Evolutionary conservation across 2,797 vertebrate species (phyloP).

Genomic region (Setipinna tenuifilis): DNA sequence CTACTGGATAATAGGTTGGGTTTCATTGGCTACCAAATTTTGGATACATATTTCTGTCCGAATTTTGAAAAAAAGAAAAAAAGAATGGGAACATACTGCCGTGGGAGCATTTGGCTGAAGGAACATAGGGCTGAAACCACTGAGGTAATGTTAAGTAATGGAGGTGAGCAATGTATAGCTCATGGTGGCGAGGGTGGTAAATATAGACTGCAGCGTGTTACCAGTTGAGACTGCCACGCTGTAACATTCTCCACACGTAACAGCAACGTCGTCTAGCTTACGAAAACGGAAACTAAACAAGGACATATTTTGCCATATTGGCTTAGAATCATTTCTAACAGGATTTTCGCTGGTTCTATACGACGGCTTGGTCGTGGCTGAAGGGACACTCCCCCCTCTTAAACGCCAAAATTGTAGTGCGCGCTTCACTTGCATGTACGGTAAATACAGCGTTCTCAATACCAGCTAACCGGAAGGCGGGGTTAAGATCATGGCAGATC

Average conservation of each 20-base stretch:
- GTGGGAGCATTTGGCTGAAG: no score
- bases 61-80: no score
- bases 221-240: background rate
- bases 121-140: no score
- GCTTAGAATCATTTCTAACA: background rate
- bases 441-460: conserved; percentile 39
- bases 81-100: no score
- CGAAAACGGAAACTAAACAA: background rate
- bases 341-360: background rate
- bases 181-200: background rate
- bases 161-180: background rate
- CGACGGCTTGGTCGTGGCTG: background rate
- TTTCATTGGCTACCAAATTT: no score
- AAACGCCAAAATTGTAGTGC: conserved; percentile 15
- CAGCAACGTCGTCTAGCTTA: background rate
- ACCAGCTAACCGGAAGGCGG: conserved; percentile 42
- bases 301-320: background rate
- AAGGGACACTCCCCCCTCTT: conserved; percentile 51
- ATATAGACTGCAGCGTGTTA: conserved; percentile 3
- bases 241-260: background rate
- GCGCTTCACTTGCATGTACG: conserved; percentile 44
- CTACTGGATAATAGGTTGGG: no score
- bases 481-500: conserved; percentile 32
- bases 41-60: no score
- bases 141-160: conserved; percentile 4